phyloP scores from a whole-genome alignment of 2,797 vertebrate genomes.

The Peromyscus attwateri region DNA sequence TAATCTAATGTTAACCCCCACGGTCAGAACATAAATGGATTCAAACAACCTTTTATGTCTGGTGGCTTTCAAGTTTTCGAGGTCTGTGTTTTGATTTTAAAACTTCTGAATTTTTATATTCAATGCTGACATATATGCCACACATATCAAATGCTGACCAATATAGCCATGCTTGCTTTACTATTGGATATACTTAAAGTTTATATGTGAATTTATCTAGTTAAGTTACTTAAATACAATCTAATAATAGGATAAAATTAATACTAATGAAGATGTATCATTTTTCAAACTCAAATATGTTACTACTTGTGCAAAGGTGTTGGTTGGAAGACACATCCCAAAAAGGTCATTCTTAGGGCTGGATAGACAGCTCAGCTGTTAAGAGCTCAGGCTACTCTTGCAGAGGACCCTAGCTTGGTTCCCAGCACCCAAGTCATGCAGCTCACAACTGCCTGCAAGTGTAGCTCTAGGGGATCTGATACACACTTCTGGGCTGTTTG shows the following conservation, averaged over 20 bases:
- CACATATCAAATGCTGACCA: not conserved
- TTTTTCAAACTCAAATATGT: constrained; percentile 55
- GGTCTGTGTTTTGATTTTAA: constrained; percentile 4
- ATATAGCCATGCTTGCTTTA: constrained; percentile 26
- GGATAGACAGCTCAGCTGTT: not conserved
- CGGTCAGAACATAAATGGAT: constrained; percentile 31
- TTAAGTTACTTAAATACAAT: constrained; percentile 55
- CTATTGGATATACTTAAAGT: constrained; percentile 22
- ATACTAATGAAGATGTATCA: not conserved
- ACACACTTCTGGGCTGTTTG: not conserved
- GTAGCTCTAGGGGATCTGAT: not conserved
- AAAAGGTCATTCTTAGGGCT: not conserved
- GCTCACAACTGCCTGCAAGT: not conserved
- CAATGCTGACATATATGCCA: not conserved
- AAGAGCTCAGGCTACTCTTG: not conserved
- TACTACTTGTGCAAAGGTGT: constrained; percentile 25
- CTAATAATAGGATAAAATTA: constrained; percentile 49
- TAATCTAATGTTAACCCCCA: not conserved
- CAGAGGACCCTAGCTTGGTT: not conserved
- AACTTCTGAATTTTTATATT: constrained; percentile 59
- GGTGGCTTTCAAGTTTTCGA: not conserved
- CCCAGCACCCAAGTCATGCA: not conserved
- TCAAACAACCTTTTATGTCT: not conserved
- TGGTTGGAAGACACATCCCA: not conserved
- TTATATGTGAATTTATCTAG: not conserved